phyloP scores from a whole-genome alignment of 2,113 vertebrate species.

The Cyprinus carpio region DNA sequence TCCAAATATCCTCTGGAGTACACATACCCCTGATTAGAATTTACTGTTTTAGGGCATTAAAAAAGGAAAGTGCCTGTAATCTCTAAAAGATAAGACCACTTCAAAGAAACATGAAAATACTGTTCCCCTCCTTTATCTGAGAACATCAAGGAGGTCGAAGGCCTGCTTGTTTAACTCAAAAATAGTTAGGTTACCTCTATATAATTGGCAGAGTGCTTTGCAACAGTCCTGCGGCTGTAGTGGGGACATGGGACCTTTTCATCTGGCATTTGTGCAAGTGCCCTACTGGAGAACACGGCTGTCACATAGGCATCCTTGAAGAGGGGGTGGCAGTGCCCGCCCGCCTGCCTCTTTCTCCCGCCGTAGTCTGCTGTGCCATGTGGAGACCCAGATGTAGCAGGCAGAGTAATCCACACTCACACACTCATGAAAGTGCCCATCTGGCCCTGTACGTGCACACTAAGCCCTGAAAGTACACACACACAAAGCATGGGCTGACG shows the following conservation, averaged over 20 bases:
- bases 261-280: conserved; percentile 61
- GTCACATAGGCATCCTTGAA: conserved; percentile 59
- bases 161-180: not conserved
- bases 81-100: not conserved
- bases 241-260: conserved; percentile 66
- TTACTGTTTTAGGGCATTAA: not conserved
- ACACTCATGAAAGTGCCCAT: conserved; percentile 90
- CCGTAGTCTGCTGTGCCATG: conserved; percentile 85
- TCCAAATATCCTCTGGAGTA: no score
- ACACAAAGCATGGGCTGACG: conserved; percentile 75
- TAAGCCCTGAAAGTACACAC: conserved; percentile 79
- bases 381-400: conserved; percentile 95
- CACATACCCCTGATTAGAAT: no score
- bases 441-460: conserved; percentile 82
- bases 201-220: conserved; percentile 34
- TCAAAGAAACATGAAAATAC: not conserved
- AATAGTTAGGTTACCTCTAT: not conserved
- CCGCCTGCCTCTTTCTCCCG: conserved; percentile 74
- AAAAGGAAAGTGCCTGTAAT: not conserved
- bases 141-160: not conserved
- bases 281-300: conserved; percentile 58
- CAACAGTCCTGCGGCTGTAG: conserved; percentile 10
- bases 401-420: conserved; percentile 90
- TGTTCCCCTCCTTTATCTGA: not conserved
- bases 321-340: conserved; percentile 59